Base-by-base conservation (phyloP, 2,888 invertebrate genomes). In the Polietes domitor region DNA sequence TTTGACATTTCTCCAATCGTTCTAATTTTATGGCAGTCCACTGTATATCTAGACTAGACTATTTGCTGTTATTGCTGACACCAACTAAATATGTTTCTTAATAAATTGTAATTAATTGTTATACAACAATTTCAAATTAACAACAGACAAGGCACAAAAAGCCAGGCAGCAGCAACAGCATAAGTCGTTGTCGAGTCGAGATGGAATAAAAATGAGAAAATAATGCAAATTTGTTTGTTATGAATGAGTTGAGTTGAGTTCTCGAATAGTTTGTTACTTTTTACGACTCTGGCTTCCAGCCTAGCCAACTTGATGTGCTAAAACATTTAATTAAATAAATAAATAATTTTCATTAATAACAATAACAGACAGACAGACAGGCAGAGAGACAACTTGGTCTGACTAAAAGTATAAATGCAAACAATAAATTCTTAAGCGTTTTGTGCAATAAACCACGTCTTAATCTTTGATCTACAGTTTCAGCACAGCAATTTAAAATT, bases 71-170 rank as follows among this genome's bases (percentile, higher is more conserved):
- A 9, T 17, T 63, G 37, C 9, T 21, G 32, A 17, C 17, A n/a
- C 17, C 17, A n/a, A 43, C 43, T 68, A 21, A 43, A 47, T 65
- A 76, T 58, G n/a, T 73, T 63, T 55, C 28, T 19, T 47, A 72
- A 68, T 74, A 82, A 78, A 75, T 78, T 75, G 43, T 75, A 71
- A 78, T 77, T 74, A 82, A 82, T 82, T 74, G 68, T 77, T 70
- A 19, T 81, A 63, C 41, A 74, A 82, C 71, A 77, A 71, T 75
- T 37, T 71, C n/a, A 71, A 71, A 71, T 65, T 37, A 70, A 73
- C 24, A 50, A 26, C 19, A 72, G 53, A 73, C 55, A 55, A 55
- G 21, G n/a, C 7, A 1, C 55, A 10, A 24, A 19, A 41, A n/a
- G 10, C 12, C 55, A 24, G 55, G 55, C 55, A 21, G 50, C 19